Evolutionary conservation across 1,140 invertebrate species (phyloP), one percentile per base, ranked within the genome.

Genomic region (Camponotus pennsylvanicus): DNA sequence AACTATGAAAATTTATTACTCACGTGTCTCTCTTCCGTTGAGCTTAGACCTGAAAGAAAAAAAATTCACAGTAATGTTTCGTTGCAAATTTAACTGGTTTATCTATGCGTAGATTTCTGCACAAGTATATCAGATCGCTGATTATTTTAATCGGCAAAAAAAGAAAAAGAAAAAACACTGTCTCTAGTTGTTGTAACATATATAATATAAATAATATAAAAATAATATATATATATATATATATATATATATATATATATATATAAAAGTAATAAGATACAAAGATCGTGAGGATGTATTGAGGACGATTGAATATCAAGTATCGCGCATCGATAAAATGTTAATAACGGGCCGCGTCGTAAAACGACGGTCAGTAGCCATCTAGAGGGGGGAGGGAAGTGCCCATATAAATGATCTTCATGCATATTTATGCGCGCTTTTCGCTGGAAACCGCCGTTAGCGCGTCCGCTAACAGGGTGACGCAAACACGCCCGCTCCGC

Each of bases 21-120:
- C 94, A 97, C 96, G 95, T 97, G 96, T 96, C 96, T 95, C 92
- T 97, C 96, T 92, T 97, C 96, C 85, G 96, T 96, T 85, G 96
- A 96, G 92, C 96, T 97, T 90, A 97, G 95, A 95, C 96, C 96
- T 97, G 96, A 42, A 95, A 96, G 94, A 93, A 94, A 94, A 88
- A 90, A 91, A 93, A 92, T 42, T 55, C 52, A 15, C 11, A 27
- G 3, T n/a, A 57, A 70, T 49, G 18, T 40, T 42, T 42, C 1
- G 76, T n/a, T 8, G 11, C 9, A 63, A 78, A 64, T 49, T 15
- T 15, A n/a, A 66, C 2, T 34, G 3, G 5, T 40, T 27, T 32
- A 18, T 64, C 27, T 64, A 40, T 40, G 1, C 27, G 27, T 27
- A 27, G 27, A 27, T 27, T 27, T 27, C n/a, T 21, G 1, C 18